Evolutionary conservation across 2,797 vertebrate genomes (phyloP).

Genomic region (Enteromius trimaculatus): DNA sequence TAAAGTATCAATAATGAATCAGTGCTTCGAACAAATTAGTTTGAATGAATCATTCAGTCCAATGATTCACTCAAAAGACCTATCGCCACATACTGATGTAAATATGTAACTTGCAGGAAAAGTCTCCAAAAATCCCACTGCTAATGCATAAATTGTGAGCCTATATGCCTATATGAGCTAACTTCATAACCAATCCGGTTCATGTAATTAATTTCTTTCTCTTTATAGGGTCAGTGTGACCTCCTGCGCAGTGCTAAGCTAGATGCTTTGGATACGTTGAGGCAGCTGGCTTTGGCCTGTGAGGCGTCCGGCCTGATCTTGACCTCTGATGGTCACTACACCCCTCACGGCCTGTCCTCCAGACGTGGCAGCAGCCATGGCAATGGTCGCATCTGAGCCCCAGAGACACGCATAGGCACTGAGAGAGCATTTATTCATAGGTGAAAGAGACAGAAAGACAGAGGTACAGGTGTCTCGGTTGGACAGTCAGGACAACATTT

Average conservation of each 20-base stretch:
- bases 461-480: not conserved
- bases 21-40: not conserved
- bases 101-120: not conserved
- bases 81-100: not conserved
- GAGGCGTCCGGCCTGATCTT: slow-evolving; percentile 87
- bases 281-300: slow-evolving; percentile 93
- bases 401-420: not conserved
- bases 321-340: slow-evolving; percentile 74
- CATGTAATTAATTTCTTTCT: slow-evolving; percentile 4
- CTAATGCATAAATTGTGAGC: not conserved
- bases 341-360: slow-evolving; percentile 66
- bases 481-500: not conserved
- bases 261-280: slow-evolving; percentile 90
- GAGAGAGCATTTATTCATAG: slow-evolving; percentile 12
- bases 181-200: not conserved
- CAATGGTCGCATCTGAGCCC: slow-evolving; percentile 79
- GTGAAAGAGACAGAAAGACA: slow-evolving; percentile 17
- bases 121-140: not conserved
- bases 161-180: not conserved
- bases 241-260: slow-evolving; percentile 90
- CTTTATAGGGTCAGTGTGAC: slow-evolving; percentile 90
- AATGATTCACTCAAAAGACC: not conserved
- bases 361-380: slow-evolving; percentile 76
- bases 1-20: not conserved
- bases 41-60: not conserved